Evolutionary conservation across 2,888 invertebrate species (phyloP), one percentile per base, ranked within the genome.

Genomic region (Diaperis boleti): DNA sequence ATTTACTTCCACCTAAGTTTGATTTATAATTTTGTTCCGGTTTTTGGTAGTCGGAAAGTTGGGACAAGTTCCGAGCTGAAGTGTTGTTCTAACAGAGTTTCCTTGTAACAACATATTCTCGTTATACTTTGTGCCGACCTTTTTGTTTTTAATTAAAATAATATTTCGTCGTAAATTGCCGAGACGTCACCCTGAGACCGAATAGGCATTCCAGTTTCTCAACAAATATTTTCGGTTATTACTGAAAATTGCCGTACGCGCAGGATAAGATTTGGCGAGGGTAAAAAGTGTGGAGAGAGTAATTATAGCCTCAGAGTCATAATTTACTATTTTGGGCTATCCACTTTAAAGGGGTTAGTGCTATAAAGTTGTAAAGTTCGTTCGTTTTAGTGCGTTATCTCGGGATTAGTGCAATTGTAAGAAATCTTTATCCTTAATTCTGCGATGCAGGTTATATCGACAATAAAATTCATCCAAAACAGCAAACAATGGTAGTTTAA

Each of bases 401-500:
- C 18, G 20, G 56, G 56, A 64, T 56, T 61, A 65, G 47, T 55
- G 35, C 13, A 52, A 52, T 35, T 49, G 47, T 55, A 52, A 47
- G 47, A 50, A 64, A 65, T 67, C 64, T 65, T 65, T 62, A 65
- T 65, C 67, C 55, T 39, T 61, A 63, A 45, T 63, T 65, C 49
- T 63, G 44, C 37, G 59, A 65, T 63, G 55, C 62, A 61, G 55
- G 57, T 66, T 64, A 67, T 64, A 69, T 67, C 45, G 62, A 60
- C 59, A 64, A 64, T 67, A 69, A 69, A 69, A 67, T 67, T 45
- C 65, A 64, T 55, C 57, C 57, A 62, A 62, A 67, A 63, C 35
- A 60, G 56, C 59, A 57, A 62, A 65, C 63, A 44, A 67, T 69
- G 64, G 59, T 35, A 64, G 60, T 67, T 67, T 62, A 54, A 63